A percentile compares a stretch with the other conserved stretches of the same genome.
phyloP scores from a whole-genome alignment of 2,797 vertebrate species.

The Aselliscus stoliczkanus region DNA sequence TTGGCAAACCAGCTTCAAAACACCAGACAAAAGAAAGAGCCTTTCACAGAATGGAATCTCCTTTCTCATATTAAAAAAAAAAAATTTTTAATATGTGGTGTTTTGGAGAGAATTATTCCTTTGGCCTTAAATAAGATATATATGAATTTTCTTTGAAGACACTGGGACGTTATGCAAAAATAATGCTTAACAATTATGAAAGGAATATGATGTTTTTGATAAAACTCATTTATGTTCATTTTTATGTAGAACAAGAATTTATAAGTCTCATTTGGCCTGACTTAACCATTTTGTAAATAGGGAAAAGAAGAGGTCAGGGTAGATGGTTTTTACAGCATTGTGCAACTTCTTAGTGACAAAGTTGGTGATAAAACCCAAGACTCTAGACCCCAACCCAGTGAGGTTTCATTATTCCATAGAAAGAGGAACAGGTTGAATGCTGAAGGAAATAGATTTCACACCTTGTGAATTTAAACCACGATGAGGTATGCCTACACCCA shows the following conservation, averaged over 20 bases:
- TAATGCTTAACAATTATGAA: not conserved
- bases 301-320: not conserved
- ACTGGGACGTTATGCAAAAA: not conserved
- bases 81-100: not conserved
- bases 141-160: not conserved
- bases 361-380: not conserved
- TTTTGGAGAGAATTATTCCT: not conserved
- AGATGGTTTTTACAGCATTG: not conserved
- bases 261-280: not conserved
- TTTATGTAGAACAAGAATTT: not conserved
- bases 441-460: not conserved
- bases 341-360: not conserved
- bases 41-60: not conserved
- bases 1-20: not conserved
- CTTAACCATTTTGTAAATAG: not conserved
- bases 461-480: not conserved
- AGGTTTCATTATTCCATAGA: not conserved
- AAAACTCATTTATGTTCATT: not conserved
- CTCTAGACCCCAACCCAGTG: not conserved
- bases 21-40: not conserved
- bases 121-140: not conserved
- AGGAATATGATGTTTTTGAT: not conserved
- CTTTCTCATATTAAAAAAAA: too few species aligned
- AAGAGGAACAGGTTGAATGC: not conserved
- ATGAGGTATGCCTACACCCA: not conserved